A percentile compares a stretch with the other conserved stretches of the same genome.
Evolutionary conservation across 64 coral and sea anemone genomes (phyloP).

Genomic region (Porites australiensis): DNA sequence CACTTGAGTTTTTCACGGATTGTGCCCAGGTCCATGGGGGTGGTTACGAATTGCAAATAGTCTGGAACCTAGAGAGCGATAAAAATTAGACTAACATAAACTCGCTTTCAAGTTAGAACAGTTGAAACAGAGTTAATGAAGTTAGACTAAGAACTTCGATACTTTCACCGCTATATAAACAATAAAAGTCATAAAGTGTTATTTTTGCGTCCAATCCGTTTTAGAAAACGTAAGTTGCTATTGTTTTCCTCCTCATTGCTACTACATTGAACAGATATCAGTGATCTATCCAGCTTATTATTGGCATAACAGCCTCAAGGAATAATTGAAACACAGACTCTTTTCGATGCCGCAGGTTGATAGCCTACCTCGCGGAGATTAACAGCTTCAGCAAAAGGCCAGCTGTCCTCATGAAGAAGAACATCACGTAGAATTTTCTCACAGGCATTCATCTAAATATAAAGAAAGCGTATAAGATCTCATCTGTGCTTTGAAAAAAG

Average conservation of each 20-base stretch:
- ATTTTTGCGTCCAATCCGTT: too few relatives aligned
- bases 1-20: constrained; percentile 69
- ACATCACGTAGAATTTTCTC: constrained; percentile 50
- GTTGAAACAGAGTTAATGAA: neutral
- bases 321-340: too few relatives aligned
- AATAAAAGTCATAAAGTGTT: too few relatives aligned
- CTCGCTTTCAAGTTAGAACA: too few relatives aligned
- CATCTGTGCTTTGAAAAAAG: too few relatives aligned
- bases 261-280: too few relatives aligned
- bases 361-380: constrained; percentile 75
- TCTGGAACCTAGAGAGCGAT: constrained; percentile 59
- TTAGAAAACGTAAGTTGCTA: too few relatives aligned
- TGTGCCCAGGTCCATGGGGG: constrained; percentile 87
- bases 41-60: constrained; percentile 75
- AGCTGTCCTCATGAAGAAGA: constrained; percentile 66
- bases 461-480: neutral
- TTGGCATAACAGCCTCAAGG: too few relatives aligned
- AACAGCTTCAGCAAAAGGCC: constrained; percentile 80
- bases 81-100: too few relatives aligned
- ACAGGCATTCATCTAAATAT: constrained; percentile 30
- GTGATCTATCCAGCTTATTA: too few relatives aligned
- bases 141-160: neutral
- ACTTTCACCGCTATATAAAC: too few relatives aligned
- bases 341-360: neutral
- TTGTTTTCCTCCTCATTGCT: too few relatives aligned